phyloP scores from a whole-genome alignment of 1,140 invertebrate species.

The Zaprionus ornatus region DNA sequence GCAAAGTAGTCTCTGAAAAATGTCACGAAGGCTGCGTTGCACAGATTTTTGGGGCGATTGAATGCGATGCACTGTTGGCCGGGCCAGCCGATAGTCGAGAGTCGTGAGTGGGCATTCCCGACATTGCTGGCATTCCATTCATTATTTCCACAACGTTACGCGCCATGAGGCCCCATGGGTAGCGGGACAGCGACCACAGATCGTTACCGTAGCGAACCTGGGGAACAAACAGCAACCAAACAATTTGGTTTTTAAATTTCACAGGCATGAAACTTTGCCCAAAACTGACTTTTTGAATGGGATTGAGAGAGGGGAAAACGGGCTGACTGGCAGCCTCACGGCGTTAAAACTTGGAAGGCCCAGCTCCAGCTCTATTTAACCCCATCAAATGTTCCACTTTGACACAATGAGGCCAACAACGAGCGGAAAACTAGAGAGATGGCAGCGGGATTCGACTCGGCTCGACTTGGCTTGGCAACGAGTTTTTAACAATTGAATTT shows the following conservation, averaged over 20 bases:
- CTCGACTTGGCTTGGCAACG: conserved; percentile 8
- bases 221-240: conserved; percentile 41
- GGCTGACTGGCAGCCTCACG: conserved; percentile 18
- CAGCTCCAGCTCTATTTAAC: conserved; percentile 22
- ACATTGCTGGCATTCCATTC: conserved; percentile 52
- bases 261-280: conserved; percentile 57
- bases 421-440: conserved; percentile 24
- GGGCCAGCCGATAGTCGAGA: neutral
- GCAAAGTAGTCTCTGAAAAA: conserved; percentile 44
- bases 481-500: conserved; percentile 73
- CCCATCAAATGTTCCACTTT: conserved; percentile 60
- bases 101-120: neutral
- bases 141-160: conserved; percentile 69
- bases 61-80: conserved; percentile 1
- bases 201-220: conserved; percentile 15
- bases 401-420: conserved; percentile 70
- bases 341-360: conserved; percentile 27
- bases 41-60: conserved; percentile 48
- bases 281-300: conserved; percentile 66
- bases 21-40: conserved; percentile 54
- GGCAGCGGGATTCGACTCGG: conserved; percentile 10
- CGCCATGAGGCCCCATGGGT: conserved; percentile 34
- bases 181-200: conserved; percentile 1
- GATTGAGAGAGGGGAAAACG: neutral
- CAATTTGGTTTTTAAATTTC: conserved; percentile 60